Evolutionary conservation across 2,113 vertebrate genomes (phyloP), one percentile per base, ranked within the genome.

Genomic region (Daubentonia madagascariensis): DNA sequence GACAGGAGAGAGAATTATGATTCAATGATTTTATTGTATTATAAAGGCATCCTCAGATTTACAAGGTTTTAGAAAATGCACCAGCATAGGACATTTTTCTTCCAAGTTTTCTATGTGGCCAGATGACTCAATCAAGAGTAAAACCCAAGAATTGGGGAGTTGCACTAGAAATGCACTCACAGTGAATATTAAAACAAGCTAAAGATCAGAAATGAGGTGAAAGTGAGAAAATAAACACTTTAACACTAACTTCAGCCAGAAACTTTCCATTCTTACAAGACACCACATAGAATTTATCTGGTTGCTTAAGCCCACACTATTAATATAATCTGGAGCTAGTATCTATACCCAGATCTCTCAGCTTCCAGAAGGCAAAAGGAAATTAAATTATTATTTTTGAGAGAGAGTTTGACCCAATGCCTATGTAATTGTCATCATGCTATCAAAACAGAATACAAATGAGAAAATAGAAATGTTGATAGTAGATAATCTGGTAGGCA

Each of bases 51-150:
- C 37, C 54, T 96, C 67, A 78, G 79, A 89, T 85, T 79, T 96
- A 96, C 9, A 97, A 91, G 45, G 70, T 92, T 98, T 96, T 89
- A 67, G 72, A 78, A 97, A 95, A 83, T 84, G 35, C 37, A 91
- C 20, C 61, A 91, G 48, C 67, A 23, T 37, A 35, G 43, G 68
- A 61, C 35, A 48, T 92, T 92, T 50, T 81, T 45, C 97, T 91
- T 61, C 72, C 89, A 78, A 63, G 6, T 76, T 96, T 97, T 96
- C 84, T 70, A 37, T 94, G 96, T n/a, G 68, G 72, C 83, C 86
- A 86, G 73, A 93, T 84, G 89, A 96, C 67, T 97, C 95, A 93
- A 85, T 72, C 65, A 85, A 94, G 65, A 81, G 1, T 72, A 93
- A 86, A 97, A 72, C 25, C 78, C 88, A 76, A 75, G 72, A 95